Percentiles rank a stretch among this genome's conserved stretches.
Conservation (phyloP, 2,888 invertebrate genomes). For the Antheraea yamamai region DNA sequence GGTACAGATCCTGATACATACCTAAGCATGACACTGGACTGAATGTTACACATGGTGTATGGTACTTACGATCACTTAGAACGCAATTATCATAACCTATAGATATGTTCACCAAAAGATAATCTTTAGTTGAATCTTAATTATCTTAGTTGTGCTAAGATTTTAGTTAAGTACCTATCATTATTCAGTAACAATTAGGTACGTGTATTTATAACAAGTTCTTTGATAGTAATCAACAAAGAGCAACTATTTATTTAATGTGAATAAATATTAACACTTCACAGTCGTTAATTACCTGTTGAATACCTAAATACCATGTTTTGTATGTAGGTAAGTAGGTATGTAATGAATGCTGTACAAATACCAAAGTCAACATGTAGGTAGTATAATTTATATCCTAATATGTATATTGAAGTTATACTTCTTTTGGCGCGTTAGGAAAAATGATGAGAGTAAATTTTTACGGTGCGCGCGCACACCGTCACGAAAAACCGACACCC, state of each 20-base stretch:
- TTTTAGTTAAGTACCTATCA: neutral
- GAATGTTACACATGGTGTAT: too few relatives aligned
- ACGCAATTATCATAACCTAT: neutral
- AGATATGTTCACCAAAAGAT: neutral
- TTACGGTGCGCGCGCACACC: too few relatives aligned
- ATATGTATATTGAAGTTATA: neutral
- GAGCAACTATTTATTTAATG: conserved; percentile 30
- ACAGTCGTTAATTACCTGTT: conserved; percentile 24
- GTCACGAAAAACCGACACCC: too few relatives aligned
- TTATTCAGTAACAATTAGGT: neutral
- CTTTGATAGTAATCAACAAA: conserved; percentile 29
- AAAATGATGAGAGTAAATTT: too few relatives aligned
- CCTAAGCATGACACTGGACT: too few relatives aligned
- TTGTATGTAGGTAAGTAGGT: neutral
- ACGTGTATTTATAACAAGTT: neutral
- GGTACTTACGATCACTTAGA: too few relatives aligned
- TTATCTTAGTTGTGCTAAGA: conserved; percentile 21
- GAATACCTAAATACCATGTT: neutral
- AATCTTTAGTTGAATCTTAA: neutral
- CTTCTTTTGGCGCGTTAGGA: too few relatives aligned
- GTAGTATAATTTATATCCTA: neutral
- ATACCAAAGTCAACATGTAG: neutral
- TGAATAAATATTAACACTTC: conserved; percentile 26
- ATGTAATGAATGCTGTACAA: neutral
- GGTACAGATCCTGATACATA: too few relatives aligned